Base-by-base conservation (phyloP, 2,888 invertebrate genomes). In the Orgyia antiqua region DNA sequence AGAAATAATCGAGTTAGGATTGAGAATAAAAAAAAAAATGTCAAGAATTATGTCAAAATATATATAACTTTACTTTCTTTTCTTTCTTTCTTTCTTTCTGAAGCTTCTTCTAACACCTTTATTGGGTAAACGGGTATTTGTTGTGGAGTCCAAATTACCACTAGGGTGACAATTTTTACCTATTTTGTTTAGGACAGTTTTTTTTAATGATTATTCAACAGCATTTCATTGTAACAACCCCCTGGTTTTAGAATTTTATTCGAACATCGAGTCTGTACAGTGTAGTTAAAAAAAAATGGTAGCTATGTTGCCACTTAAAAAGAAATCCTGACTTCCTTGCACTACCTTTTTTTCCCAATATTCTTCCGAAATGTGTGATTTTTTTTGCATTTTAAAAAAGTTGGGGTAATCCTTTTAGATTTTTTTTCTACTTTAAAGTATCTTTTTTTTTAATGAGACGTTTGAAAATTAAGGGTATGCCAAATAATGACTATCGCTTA, bases 181-280 rank as follows among this genome's bases (percentile, higher is more conserved):
- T 10, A 10, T 3, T 4, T 21, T 29, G 17, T 27, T 8, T 28
- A 34, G 21, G 29, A 24, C 4, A 10, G 20, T 20, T 12, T 31
- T 42, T 39, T 21, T 21, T 33, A 11, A 37, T 39, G 34, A 39
- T 45, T n/a, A 54, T 56, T 74, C 79, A 76, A 77, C 41, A 62
- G 82, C 82, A 79, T 82, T 82, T 82, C 79, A 71, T 68, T 42
- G 45, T 42, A 32, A 39, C 46, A 51, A 27, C 61, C 75, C 61
- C 75, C 71, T 71, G 71, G 72, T 71, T 20, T 24, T 13, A 27
- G 32, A 47, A 45, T 52, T 53, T 51, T 54, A 43, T 58, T 56
- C 51, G 17, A 42, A 58, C 69, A 78, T 83, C 84, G 84, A 86
- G 84, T 72, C 50, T 83, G 86, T 86, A 86, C 86, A 86, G 86